Base-by-base conservation (phyloP, 2,113 vertebrate species). In the Hirundichthys speculiger region DNA sequence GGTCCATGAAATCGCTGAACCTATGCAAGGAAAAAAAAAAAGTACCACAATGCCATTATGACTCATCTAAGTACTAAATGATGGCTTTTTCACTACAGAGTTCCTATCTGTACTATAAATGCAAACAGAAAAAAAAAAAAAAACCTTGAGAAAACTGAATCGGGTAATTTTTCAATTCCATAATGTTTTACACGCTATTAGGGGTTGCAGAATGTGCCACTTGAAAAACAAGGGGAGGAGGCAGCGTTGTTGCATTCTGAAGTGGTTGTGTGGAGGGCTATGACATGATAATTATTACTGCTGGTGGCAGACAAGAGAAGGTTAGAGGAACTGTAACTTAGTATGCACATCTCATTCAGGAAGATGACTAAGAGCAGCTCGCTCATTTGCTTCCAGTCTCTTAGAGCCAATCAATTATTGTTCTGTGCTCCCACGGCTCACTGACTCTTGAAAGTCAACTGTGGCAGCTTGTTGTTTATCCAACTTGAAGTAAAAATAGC, bases 371-470 rank as follows among this genome's bases (percentile, higher is more conserved):
- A 75, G 61, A 71, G 60, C 64, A 61, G 61, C 73, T 75, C 62
- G n/a, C 47, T 71, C 56, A 65, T 70, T 77, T 75, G 39, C 50
- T 64, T 55, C 49, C 61, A 22, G 60, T 77, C 51, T 84, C 73
- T 75, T 30, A 47, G 30, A 76, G 67, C 27, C 59, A 50, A 81
- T 83, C 77, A 72, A 60, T 81, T 79, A 79, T 51, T 60, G 61
- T 24, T 46, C 52, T 46, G 60, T 38, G 47, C 70, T 54, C 61
- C 54, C 24, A 19, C 69, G 50, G 62, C 51, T 79, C 73, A 13
- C 69, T 54, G 62, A 45, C 69, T 64, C 54, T 49, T 78, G 56
- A 81, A 77, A 81, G 78, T 79, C 61, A 71, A 59, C 75, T 69
- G 11, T 46, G 30, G 68, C 64, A 56, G 52, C 63, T 52, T 13